These are phyloP conservation scores for Ptilonorhynchus violaceus DNA, from an alignment of 2,113 vertebrate genomes.

Conservation along the genomic window DNA sequence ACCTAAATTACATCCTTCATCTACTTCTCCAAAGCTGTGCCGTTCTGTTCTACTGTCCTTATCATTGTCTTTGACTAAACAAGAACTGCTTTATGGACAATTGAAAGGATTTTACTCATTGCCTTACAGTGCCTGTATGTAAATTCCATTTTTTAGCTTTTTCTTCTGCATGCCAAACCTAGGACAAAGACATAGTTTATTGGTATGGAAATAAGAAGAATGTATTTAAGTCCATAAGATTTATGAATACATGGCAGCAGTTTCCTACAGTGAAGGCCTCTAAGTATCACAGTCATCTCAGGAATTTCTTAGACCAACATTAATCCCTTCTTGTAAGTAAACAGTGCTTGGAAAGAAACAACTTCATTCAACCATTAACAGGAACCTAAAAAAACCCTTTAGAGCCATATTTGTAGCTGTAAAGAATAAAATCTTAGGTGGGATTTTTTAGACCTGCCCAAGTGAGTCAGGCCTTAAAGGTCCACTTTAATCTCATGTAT, in stretches of 20 bases:
- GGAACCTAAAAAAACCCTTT: background rate
- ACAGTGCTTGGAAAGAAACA: background rate
- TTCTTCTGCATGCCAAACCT: background rate
- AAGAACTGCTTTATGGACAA: background rate
- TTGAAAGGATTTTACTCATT: background rate
- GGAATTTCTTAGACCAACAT: background rate
- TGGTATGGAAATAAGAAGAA: background rate
- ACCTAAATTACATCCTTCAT: background rate
- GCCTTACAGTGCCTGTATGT: background rate
- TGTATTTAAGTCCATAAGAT: background rate
- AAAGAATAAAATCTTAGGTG: background rate
- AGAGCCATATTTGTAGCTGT: background rate
- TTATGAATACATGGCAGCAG: background rate
- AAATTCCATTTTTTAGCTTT: background rate
- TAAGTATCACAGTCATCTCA: background rate
- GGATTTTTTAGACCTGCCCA: background rate
- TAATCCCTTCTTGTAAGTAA: background rate
- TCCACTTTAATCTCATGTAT: background rate
- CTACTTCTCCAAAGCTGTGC: background rate
- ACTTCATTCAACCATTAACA: background rate
- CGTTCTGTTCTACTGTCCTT: background rate
- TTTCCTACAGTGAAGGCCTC: background rate
- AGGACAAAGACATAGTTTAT: background rate
- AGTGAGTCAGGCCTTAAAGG: background rate
- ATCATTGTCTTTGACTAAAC: background rate